Conservation (phyloP, 2,797 vertebrate species). For the Rhynchotus rufescens region DNA sequence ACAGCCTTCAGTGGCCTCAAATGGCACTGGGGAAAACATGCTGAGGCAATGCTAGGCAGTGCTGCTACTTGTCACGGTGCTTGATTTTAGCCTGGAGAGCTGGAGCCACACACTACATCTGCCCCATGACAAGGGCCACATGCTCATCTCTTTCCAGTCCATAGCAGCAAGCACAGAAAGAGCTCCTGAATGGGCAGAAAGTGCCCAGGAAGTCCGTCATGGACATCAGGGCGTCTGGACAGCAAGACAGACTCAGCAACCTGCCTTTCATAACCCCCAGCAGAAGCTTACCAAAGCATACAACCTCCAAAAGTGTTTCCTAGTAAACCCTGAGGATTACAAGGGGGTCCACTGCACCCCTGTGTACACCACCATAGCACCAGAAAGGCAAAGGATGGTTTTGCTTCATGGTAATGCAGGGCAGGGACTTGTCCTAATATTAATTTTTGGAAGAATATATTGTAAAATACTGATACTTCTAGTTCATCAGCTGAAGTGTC, state of each 20-base stretch:
- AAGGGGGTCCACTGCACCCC: fast-evolving
- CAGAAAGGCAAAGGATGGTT: neutral
- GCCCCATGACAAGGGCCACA: neutral
- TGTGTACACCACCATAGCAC: neutral
- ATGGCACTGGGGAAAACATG: neutral
- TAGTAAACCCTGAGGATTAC: neutral
- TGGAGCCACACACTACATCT: neutral
- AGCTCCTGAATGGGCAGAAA: neutral
- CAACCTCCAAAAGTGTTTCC: neutral
- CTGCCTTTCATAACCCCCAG: neutral
- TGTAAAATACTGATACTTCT: neutral
- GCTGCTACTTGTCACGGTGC: neutral
- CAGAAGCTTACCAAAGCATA: neutral
- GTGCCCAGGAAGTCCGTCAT: neutral
- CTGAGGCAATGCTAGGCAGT: neutral
- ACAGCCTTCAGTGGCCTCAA: neutral
- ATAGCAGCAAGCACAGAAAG: neutral
- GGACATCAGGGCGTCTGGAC: neutral
- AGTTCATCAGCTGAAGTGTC: neutral
- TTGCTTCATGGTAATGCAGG: neutral
- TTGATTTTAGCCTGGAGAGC: neutral
- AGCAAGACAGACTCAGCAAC: neutral
- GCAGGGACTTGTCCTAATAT: neutral
- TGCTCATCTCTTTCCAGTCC: neutral
- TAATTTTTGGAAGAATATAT: neutral